Conservation (phyloP, 2,888 invertebrate genomes). For the Cyrtodaria siliqua region DNA sequence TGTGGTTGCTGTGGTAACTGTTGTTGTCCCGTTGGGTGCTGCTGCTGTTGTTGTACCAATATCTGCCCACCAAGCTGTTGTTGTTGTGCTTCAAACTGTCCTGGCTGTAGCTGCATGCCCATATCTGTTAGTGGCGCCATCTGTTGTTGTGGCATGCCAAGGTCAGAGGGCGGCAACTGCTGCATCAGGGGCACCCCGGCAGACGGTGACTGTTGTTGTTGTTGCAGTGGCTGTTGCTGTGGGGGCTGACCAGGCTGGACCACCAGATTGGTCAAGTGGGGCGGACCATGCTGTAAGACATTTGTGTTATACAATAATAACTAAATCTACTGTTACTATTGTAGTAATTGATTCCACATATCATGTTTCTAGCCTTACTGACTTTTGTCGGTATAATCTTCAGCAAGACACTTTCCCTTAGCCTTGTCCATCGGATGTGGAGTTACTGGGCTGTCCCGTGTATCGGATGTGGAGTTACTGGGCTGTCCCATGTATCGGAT, state of each 20-base stretch:
- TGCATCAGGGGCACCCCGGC: slow-evolving; percentile 3
- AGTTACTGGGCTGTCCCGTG: no score
- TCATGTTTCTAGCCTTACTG: no score
- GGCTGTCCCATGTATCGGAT: no score
- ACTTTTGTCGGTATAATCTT: no score
- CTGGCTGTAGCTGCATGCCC: slow-evolving; percentile 5
- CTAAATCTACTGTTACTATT: no score
- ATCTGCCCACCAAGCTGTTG: slow-evolving; percentile 5
- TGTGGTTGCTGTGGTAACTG: background rate
- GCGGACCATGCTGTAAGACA: slow-evolving; percentile 83
- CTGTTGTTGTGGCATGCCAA: slow-evolving; percentile 22
- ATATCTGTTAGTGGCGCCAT: slow-evolving; percentile 1
- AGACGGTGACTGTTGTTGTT: slow-evolving; percentile 4
- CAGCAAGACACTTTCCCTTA: no score
- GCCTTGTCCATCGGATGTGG: no score
- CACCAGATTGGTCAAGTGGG: slow-evolving; percentile 82
- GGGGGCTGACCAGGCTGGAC: slow-evolving; percentile 70
- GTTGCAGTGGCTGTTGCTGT: slow-evolving; percentile 33
- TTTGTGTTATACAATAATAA: no score
- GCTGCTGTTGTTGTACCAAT: slow-evolving; percentile 11
- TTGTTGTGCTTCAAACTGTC: background rate
- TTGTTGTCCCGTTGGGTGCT: background rate
- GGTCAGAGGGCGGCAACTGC: slow-evolving; percentile 8
- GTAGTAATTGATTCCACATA: no score
- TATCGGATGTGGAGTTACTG: no score